These are phyloP conservation scores for Coreoperca whiteheadi DNA, from an alignment of 2,113 vertebrate genomes.

Conservation along the genomic window DNA sequence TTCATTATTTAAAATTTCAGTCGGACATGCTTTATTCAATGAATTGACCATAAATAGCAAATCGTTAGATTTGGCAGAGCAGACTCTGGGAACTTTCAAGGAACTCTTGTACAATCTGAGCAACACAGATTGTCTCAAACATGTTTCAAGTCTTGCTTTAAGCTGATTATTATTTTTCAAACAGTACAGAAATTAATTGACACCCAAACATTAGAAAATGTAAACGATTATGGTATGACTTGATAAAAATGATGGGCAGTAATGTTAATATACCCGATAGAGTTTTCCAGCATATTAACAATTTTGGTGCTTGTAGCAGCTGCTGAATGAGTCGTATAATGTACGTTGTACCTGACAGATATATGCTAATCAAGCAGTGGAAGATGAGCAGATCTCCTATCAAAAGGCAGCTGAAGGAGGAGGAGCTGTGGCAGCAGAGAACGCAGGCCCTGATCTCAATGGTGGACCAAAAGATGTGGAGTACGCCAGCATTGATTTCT, in stretches of 20 bases:
- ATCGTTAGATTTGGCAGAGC: not conserved
- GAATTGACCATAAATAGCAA: not conserved
- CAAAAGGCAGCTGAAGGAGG: conserved; percentile 1
- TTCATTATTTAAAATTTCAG: not conserved
- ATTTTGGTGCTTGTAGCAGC: not conserved
- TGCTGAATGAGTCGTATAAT: not conserved
- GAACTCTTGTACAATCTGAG: not conserved
- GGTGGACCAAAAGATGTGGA: conserved; percentile 45
- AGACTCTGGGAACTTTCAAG: not conserved
- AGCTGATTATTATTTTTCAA: not conserved
- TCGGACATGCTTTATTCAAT: not conserved
- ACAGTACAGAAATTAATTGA: not conserved
- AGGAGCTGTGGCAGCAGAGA: conserved; percentile 4
- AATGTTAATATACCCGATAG: not conserved
- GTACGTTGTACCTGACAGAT: conserved; percentile 29
- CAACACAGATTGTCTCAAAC: too few species aligned
- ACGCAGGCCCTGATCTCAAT: not conserved
- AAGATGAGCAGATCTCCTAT: conserved; percentile 32
- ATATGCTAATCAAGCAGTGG: conserved; percentile 4
- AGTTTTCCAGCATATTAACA: not conserved
- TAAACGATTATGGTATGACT: not conserved
- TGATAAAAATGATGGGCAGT: not conserved
- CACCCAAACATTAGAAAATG: not conserved
- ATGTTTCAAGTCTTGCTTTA: too few species aligned
- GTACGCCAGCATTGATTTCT: conserved; percentile 79